phyloP scores from a whole-genome alignment of 2,113 vertebrate species.

The Sardina pilchardus region DNA sequence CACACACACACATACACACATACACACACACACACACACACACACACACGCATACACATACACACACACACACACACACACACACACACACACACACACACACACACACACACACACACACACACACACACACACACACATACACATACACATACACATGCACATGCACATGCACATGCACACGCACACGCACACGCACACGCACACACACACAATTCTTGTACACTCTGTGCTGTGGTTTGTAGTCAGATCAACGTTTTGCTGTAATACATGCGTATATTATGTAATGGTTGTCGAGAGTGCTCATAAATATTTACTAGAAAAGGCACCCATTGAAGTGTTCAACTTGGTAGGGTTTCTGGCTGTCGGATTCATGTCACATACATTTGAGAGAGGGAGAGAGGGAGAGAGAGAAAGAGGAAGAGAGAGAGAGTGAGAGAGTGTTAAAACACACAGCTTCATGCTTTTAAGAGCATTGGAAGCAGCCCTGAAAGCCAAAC shows the following conservation, averaged over 20 bases:
- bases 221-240: not conserved
- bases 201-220: not conserved
- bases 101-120: not conserved
- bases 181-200: not conserved
- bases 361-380: not conserved
- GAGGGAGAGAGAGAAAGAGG: too few species aligned
- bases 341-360: not conserved
- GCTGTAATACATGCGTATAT: not conserved
- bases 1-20: not conserved
- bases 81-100: conserved; percentile 2
- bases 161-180: too few species aligned
- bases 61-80: not conserved
- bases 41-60: not conserved
- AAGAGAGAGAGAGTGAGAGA: too few species aligned
- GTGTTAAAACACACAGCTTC: not conserved
- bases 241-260: not conserved
- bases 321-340: not conserved
- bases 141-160: not conserved
- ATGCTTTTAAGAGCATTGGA: conserved; percentile 5
- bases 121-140: not conserved
- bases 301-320: conserved; percentile 14
- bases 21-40: not conserved
- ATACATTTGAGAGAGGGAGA: not conserved
- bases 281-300: not conserved
- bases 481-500: not conserved